Evolutionary conservation across 2,113 vertebrate genomes (phyloP).

Genomic region (Tursiops truncatus): DNA sequence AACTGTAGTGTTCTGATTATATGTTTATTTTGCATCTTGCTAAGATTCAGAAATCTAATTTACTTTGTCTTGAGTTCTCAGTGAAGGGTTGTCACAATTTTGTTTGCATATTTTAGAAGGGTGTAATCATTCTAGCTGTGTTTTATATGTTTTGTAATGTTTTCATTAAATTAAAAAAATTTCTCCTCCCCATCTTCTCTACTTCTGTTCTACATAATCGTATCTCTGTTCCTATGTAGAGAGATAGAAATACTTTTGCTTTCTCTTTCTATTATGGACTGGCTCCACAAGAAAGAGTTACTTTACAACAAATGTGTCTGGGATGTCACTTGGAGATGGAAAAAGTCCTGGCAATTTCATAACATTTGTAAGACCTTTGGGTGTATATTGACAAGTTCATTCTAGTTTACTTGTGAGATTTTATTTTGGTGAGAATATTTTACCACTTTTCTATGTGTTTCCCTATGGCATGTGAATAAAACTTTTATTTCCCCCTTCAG

Average conservation of each 20-base stretch:
- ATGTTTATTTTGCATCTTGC: background rate
- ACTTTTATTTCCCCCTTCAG: background rate
- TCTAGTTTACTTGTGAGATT: constrained; percentile 30
- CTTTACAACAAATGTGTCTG: background rate
- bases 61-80: constrained; percentile 16
- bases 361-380: background rate
- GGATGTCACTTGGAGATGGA: constrained; percentile 8
- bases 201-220: background rate
- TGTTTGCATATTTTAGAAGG: constrained; percentile 22
- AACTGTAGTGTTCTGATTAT: background rate
- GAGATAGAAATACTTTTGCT: constrained; percentile 5
- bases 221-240: background rate
- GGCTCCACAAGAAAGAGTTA: background rate
- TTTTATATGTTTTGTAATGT: constrained; percentile 20
- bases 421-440: constrained; percentile 44
- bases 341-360: constrained; percentile 24
- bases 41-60: constrained; percentile 21
- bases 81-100: constrained; percentile 20
- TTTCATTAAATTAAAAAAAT: background rate
- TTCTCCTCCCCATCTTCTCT: background rate
- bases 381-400: background rate
- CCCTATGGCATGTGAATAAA: background rate
- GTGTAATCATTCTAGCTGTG: background rate
- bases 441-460: constrained; percentile 3
- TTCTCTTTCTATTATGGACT: background rate